Evolutionary conservation across 1,140 invertebrate species (phyloP), one percentile per base, ranked within the genome.

Genomic region (Achatina immaculata): DNA sequence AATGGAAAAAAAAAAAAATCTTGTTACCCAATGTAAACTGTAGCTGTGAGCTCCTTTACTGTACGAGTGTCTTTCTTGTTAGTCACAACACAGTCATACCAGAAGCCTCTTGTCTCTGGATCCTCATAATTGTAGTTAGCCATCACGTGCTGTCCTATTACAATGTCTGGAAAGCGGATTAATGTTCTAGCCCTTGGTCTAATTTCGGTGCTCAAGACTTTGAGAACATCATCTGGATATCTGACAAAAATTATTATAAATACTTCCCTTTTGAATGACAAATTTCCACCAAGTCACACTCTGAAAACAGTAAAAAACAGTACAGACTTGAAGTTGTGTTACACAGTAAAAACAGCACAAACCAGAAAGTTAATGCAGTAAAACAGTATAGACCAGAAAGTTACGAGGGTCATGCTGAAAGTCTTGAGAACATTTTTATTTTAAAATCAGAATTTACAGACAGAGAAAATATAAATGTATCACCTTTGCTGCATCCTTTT

Each of bases 91-190:
- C 92, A 92, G 73, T 95, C 95, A 91, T 94, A 96, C 95, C 95
- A 96, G 88, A 94, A 93, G 19, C 95, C 95, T 88, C 93, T 92
- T 88, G 93, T 92, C 42, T 93, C 90, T 0, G 94, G 94, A 38
- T 94, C 91, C 85, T 96, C 95, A 58, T 94, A 92, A 88, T 96
- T 96, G 85, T 95, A 94, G 92, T 96, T 96, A 0, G 95, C 92
- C 93, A 96, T 94, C 6, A 96, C 93, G 81, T 86, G 93, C 78
- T 94, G 92, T 19, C 94, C 94, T 34, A 92, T 85, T 86, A 93
- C 90, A 21, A 96, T 86, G 72, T 95, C 91, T 7, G 92, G 85
- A 71, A 94, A 89, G 58, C 92, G 86, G 55, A 95, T 88, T 51
- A 91, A 87, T 51, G 89, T 91, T 82, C 92, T 90, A 1, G 95